These are phyloP conservation scores for Sebastes oblongus DNA, from an alignment of 2,797 vertebrate genomes.

Conservation along the genomic window DNA sequence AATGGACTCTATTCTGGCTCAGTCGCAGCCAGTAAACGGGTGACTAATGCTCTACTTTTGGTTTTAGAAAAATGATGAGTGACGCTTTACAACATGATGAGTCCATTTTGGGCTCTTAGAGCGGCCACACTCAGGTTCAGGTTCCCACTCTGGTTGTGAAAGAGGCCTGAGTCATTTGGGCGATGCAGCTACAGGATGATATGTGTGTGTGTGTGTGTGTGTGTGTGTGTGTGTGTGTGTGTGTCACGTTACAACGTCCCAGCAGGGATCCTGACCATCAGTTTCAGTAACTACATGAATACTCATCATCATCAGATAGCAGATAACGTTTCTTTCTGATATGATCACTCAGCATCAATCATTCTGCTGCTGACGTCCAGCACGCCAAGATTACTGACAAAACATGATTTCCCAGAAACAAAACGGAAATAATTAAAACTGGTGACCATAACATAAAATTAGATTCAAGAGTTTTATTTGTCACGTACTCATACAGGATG, in stretches of 20 bases:
- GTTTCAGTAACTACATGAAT: not conserved
- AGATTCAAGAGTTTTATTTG: no score
- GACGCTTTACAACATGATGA: not conserved
- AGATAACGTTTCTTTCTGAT: not conserved
- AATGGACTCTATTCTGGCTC: not conserved
- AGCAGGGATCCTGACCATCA: no score
- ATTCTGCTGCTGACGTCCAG: not conserved
- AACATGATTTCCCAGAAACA: not conserved
- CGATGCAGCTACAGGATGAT: not conserved
- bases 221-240: not conserved
- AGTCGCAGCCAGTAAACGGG: constrained; percentile 21
- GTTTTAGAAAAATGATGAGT: constrained; percentile 12
- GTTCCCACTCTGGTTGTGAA: not conserved
- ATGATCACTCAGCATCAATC: not conserved
- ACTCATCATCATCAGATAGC: not conserved
- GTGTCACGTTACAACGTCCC: no score
- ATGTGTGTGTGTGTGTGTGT: not conserved
- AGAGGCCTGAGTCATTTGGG: not conserved
- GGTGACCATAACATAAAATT: not conserved
- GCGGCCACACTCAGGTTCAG: not conserved
- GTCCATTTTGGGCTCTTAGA: constrained; percentile 1
- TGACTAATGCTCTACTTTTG: constrained; percentile 27
- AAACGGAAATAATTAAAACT: no score
- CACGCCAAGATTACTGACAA: not conserved
- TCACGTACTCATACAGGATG: no score